Conservation (phyloP, 2,113 vertebrate species). For the Stictonetta naevosa region DNA sequence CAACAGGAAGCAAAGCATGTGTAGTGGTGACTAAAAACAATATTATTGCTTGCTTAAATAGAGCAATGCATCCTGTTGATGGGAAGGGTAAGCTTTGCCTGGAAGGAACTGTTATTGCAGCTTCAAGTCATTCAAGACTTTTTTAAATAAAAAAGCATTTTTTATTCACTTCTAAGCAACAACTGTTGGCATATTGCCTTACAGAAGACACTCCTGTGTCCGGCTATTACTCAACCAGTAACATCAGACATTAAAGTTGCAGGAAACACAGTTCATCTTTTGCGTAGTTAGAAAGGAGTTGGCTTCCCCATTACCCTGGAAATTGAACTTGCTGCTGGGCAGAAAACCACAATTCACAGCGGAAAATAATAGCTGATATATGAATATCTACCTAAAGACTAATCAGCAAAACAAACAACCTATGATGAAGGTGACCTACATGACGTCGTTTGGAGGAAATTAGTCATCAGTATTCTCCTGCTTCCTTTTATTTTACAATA, state of each 20-base stretch:
- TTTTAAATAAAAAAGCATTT: neutral
- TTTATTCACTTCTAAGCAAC: neutral
- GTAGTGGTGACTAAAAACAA: constrained; percentile 28
- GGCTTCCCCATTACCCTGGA: constrained; percentile 57
- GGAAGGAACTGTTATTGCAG: constrained; percentile 40
- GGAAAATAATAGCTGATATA: constrained; percentile 46
- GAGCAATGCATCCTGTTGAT: constrained; percentile 47
- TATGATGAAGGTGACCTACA: neutral
- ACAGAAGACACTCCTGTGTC: constrained; percentile 50
- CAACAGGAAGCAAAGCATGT: neutral
- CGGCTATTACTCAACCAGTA: constrained; percentile 54
- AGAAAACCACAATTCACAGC: constrained; percentile 70
- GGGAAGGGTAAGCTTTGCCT: constrained; percentile 28
- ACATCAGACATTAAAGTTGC: constrained; percentile 21
- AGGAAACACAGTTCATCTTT: constrained; percentile 67
- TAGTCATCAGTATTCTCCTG: constrained; percentile 53
- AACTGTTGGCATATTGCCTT: constrained; percentile 28
- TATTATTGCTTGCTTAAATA: constrained; percentile 31
- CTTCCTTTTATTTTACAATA: neutral
- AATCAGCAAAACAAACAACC: constrained; percentile 30
- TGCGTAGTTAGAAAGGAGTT: constrained; percentile 59
- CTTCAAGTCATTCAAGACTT: constrained; percentile 41
- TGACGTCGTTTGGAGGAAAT: constrained; percentile 56
- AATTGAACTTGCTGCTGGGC: constrained; percentile 44
- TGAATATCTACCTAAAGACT: constrained; percentile 37